A percentile compares a stretch with the other conserved stretches of the same genome.
Evolutionary conservation across 2,888 invertebrate genomes (phyloP).

Genomic region (Unio pictorum): DNA sequence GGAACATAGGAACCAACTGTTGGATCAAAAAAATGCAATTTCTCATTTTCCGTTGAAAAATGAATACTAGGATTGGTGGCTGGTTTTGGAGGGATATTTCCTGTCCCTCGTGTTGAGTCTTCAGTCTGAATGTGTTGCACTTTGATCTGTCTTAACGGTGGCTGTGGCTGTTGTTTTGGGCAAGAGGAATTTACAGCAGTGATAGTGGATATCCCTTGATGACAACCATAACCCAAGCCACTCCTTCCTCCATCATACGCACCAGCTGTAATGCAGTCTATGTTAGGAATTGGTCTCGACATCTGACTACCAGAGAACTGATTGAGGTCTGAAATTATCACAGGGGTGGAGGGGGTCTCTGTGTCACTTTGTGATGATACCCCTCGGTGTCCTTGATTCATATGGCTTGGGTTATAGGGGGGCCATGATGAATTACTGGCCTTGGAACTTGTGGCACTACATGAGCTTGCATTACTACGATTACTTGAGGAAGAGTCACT

Average conservation of each 20-base stretch:
- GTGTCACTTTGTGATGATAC: no score
- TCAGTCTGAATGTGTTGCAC: conserved; percentile 32
- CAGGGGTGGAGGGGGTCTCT: conserved; percentile 22
- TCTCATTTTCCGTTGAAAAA: no score
- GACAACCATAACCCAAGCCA: conserved; percentile 12
- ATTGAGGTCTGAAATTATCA: conserved; percentile 35
- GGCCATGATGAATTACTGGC: conserved; percentile 23
- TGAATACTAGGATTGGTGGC: no score
- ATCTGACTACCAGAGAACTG: conserved; percentile 23
- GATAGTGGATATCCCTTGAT: conserved; percentile 16
- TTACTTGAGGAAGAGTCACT: conserved; percentile 50
- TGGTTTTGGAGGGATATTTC: no score
- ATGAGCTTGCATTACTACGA: conserved; percentile 45
- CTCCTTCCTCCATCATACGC: conserved; percentile 4
- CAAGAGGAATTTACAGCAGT: conserved; percentile 20
- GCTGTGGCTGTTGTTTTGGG: conserved; percentile 13
- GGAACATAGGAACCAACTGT: no score
- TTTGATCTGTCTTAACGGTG: conserved; percentile 25
- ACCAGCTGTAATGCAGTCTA: conserved; percentile 25
- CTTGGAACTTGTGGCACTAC: conserved; percentile 27
- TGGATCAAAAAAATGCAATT: no score
- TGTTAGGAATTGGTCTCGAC: conserved; percentile 29
- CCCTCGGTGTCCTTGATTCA: not conserved
- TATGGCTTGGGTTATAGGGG: conserved; percentile 25
- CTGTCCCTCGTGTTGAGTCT: no score